These are phyloP conservation scores for Rhynchotus rufescens DNA, from an alignment of 2,797 vertebrate genomes.

Conservation along the genomic window DNA sequence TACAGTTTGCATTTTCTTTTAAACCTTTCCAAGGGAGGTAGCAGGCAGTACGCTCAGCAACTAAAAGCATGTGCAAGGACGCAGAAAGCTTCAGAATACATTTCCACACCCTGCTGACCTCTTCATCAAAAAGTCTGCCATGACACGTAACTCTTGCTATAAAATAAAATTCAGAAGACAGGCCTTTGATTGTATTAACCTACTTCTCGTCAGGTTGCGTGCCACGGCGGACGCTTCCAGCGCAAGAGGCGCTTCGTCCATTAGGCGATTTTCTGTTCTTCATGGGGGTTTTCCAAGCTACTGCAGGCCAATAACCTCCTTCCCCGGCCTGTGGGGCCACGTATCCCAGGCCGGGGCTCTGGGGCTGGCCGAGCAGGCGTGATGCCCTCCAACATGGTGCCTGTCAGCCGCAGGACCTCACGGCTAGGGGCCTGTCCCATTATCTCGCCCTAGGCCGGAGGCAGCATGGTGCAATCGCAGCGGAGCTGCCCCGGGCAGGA, in stretches of 20 bases:
- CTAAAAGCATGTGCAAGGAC: conserved; percentile 66
- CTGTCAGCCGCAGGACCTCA: not conserved
- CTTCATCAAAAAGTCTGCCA: conserved; percentile 60
- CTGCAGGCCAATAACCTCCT: not conserved
- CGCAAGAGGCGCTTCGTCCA: not conserved
- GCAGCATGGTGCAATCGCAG: not conserved
- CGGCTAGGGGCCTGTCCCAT: accelerated
- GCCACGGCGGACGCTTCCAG: not conserved
- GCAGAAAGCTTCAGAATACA: conserved; percentile 57
- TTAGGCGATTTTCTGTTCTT: not conserved
- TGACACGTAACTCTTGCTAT: not conserved
- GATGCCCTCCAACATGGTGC: not conserved
- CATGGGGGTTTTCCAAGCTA: not conserved
- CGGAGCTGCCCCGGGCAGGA: not conserved
- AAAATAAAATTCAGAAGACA: conserved; percentile 38
- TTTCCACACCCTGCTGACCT: conserved; percentile 73
- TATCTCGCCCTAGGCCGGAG: not conserved
- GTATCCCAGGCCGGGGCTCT: not conserved
- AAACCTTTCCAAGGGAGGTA: conserved; percentile 51
- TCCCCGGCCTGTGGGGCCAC: not conserved
- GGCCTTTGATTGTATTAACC: not conserved
- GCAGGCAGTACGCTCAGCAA: conserved; percentile 1
- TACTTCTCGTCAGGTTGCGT: conserved; percentile 26
- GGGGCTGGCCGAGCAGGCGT: not conserved
- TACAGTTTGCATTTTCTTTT: conserved; percentile 57